Base-by-base conservation (phyloP, 2,888 invertebrate species). In the Drosophila prolongata region DNA sequence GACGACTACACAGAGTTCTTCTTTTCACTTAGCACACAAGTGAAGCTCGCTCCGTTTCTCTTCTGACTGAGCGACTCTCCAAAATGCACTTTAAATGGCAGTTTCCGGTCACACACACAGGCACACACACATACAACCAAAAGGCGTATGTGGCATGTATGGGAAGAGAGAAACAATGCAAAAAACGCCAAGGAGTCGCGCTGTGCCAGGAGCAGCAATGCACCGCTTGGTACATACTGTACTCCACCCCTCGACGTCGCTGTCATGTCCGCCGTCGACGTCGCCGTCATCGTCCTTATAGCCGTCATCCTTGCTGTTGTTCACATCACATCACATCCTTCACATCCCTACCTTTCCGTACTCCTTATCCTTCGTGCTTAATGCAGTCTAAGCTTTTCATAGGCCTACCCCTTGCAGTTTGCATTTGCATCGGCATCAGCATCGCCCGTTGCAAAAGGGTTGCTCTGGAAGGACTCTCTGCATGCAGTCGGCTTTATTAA, bases 71-170 rank as follows among this genome's bases (percentile, higher is more conserved):
- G 77, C 83, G 83, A 80, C 80, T 78, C 85, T 83, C 78, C 78
- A 86, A 88, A 89, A 89, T 89, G 90, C 89, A 89, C 89, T 87
- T 89, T 90, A 88, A 91, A 90, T 90, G 91, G 88, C 90, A 89
- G 90, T 89, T 90, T 90, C 90, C 90, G 90, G 90, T 90, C 87
- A 76, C 86, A 79, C 66, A 80, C 61, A 73, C 65, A 69, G 54
- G 65, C 53, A 58, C 50, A 55, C 52, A 37, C 37, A 68, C 43
- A 53, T 42, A 58, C 40, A 55, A 38, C 35, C 27, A 30, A 6
- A 9, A 2, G 56, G 74, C 75, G 83, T 78, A 73, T 65, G 79
- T 38, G 38, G 53, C 71, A 72, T 71, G 80, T 75, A 73, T 64
- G 60, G 75, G 73, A 78, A 80, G 75, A 77, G 73, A 66, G 74